These are phyloP conservation scores for Pipra filicauda DNA, from an alignment of 2,113 vertebrate species.

Conservation along the genomic window DNA sequence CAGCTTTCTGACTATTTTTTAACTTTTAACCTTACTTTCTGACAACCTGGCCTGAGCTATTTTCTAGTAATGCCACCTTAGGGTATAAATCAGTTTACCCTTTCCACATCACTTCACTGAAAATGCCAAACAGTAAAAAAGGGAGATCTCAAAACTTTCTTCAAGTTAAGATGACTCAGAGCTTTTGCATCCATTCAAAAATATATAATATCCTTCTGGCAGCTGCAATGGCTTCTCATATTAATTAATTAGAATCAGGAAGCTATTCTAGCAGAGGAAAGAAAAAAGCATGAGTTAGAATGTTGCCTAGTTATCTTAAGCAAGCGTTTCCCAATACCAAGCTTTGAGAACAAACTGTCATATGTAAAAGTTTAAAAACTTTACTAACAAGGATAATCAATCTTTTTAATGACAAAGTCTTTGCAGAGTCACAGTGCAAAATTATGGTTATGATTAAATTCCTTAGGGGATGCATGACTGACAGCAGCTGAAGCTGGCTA, in stretches of 20 bases:
- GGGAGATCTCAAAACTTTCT: neutral
- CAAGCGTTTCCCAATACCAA: neutral
- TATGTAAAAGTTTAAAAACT: neutral
- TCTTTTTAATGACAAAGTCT: slow-evolving; percentile 9
- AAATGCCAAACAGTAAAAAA: neutral
- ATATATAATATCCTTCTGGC: neutral
- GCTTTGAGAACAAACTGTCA: neutral
- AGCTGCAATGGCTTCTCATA: neutral
- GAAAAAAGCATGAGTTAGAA: neutral
- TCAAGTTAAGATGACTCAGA: neutral
- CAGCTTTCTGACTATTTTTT: neutral
- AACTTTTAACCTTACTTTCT: neutral
- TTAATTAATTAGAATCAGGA: neutral
- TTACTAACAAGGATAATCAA: slow-evolving; percentile 1
- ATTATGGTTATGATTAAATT: slow-evolving; percentile 37
- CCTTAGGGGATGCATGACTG: slow-evolving; percentile 26
- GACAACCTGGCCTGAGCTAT: neutral
- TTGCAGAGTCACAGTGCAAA: slow-evolving; percentile 36
- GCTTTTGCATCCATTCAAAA: neutral
- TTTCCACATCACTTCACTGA: neutral
- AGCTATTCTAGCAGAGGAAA: neutral
- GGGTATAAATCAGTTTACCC: neutral
- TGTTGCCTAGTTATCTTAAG: neutral
- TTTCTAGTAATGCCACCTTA: neutral
- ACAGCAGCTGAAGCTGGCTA: neutral